Conservation (phyloP, 2,113 vertebrate genomes). For the Rhinoderma darwinii region DNA sequence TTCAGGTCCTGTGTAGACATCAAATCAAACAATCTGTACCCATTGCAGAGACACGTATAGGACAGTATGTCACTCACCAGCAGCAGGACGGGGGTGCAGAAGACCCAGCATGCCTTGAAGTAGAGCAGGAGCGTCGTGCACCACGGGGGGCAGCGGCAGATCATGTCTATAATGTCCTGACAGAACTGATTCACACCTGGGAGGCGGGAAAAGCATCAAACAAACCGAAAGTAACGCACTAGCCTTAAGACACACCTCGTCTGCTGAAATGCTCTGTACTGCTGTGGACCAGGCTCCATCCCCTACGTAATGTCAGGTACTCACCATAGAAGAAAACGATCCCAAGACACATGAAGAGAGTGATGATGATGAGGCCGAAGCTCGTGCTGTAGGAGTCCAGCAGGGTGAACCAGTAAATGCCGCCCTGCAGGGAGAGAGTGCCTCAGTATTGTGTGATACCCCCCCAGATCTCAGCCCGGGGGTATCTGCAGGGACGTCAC, state of each 20-base stretch:
- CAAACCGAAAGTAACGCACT: too few relatives aligned
- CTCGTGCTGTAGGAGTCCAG: constrained; percentile 85
- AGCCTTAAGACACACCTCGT: too few relatives aligned
- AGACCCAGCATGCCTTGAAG: constrained; percentile 82
- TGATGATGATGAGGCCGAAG: constrained; percentile 85
- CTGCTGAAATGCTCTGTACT: neutral
- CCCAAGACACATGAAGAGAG: constrained; percentile 83
- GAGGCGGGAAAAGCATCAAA: neutral
- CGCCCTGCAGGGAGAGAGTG: constrained; percentile 70
- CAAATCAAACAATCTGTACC: too few relatives aligned
- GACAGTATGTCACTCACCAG: constrained; percentile 68
- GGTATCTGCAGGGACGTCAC: too few relatives aligned
- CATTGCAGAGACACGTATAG: too few relatives aligned
- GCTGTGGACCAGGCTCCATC: neutral
- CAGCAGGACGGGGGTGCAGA: constrained; percentile 77
- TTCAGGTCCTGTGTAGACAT: too few relatives aligned
- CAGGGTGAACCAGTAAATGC: constrained; percentile 87
- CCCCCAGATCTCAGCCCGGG: neutral
- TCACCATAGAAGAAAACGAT: constrained; percentile 84
- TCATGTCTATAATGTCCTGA: constrained; percentile 80
- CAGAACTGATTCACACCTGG: constrained; percentile 82
- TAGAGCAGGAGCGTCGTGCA: constrained; percentile 77
- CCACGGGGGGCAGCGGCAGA: constrained; percentile 77
- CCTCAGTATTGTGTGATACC: neutral
- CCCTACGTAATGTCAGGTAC: neutral